Evolutionary conservation across 2,888 invertebrate species (phyloP).

Genomic region (Syrista parreyssii): DNA sequence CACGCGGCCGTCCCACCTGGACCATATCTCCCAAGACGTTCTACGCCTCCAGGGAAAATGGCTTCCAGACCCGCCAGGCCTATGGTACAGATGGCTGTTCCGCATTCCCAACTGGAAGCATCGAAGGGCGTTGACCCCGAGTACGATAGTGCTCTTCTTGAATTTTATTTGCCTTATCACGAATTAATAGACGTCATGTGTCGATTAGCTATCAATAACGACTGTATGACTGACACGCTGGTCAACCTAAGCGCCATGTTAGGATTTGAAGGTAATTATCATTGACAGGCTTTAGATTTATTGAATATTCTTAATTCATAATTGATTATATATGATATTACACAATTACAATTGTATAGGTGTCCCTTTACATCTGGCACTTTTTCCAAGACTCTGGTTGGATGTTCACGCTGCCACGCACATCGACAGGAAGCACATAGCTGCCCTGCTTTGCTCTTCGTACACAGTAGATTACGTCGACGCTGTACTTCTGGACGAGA

Average conservation of each 20-base stretch:
- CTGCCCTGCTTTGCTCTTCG: conserved; percentile 83
- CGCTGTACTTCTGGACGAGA: conserved; percentile 88
- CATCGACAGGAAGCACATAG: conserved; percentile 83
- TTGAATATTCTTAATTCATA: neutral
- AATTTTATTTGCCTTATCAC: conserved; percentile 89
- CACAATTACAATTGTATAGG: conserved; percentile 52
- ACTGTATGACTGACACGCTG: conserved; percentile 86
- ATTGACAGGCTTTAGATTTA: neutral
- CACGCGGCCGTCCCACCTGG: conserved; percentile 78
- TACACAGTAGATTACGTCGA: conserved; percentile 91
- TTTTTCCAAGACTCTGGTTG: conserved; percentile 92
- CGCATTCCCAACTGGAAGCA: conserved; percentile 79
- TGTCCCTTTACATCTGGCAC: conserved; percentile 86
- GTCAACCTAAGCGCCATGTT: conserved; percentile 89
- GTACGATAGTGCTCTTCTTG: conserved; percentile 80
- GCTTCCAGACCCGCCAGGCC: conserved; percentile 80
- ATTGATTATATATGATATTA: neutral
- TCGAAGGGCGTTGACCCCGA: conserved; percentile 80
- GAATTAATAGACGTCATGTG: conserved; percentile 88
- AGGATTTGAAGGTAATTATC: conserved; percentile 79
- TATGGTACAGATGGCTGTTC: conserved; percentile 88
- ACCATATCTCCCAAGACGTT: conserved; percentile 81
- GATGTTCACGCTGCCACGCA: conserved; percentile 83
- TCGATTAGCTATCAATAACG: conserved; percentile 88
- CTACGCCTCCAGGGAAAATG: conserved; percentile 72